Percentiles rank a stretch among this genome's conserved stretches.
phyloP scores from a whole-genome alignment of 2,113 vertebrate species.

The Glaucomys volans region DNA sequence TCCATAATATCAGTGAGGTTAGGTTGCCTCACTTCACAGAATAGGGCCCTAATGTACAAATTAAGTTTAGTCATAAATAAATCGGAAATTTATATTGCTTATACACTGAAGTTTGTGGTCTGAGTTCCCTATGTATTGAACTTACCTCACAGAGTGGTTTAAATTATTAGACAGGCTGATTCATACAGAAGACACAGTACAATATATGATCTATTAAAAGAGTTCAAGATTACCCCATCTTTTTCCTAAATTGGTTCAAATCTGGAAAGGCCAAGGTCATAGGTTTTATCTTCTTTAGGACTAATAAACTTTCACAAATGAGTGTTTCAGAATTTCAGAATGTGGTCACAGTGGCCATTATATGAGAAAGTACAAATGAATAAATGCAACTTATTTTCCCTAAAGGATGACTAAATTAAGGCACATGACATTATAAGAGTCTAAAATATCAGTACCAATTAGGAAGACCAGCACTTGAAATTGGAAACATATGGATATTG shows the following conservation, averaged over 20 bases:
- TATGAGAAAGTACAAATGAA: conserved; percentile 28
- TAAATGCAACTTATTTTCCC: conserved; percentile 36
- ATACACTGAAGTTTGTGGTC: background rate
- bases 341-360: background rate
- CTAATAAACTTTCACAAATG: conserved; percentile 1
- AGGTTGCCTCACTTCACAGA: background rate
- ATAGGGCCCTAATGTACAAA: background rate
- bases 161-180: conserved; percentile 29
- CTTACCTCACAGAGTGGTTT: conserved; percentile 31
- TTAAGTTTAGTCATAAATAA: background rate
- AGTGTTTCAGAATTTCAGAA: conserved; percentile 26
- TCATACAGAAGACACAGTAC: background rate
- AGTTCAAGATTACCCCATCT: background rate
- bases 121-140: background rate
- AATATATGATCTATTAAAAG: background rate
- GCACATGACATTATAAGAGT: background rate
- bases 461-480: conserved; percentile 34
- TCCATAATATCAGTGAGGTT: background rate
- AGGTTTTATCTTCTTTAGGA: background rate
- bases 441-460: background rate
- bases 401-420: conserved; percentile 30
- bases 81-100: conserved; percentile 18
- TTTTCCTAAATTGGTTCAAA: conserved; percentile 17
- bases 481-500: conserved; percentile 49
- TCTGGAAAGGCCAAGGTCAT: background rate